phyloP scores from a whole-genome alignment of 2,888 invertebrate species.

The Pristionchus arcanus region DNA sequence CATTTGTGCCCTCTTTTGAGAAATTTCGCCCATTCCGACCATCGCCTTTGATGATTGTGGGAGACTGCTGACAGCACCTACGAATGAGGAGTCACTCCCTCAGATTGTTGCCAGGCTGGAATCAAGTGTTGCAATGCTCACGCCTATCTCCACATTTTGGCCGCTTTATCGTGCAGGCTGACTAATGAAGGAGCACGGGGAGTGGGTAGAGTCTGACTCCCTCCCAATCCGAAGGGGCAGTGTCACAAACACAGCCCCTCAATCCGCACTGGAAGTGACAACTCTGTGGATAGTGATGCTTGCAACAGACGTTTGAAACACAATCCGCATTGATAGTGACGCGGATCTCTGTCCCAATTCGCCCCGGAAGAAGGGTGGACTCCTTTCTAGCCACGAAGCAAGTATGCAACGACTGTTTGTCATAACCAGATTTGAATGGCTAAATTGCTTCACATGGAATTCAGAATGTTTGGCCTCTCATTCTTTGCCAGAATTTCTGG shows the following conservation, averaged over 20 bases:
- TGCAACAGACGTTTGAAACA: no score
- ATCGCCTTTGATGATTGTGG: not conserved
- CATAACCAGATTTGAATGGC: no score
- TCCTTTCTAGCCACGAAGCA: not conserved
- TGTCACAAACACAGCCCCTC: not conserved
- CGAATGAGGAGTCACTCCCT: not conserved
- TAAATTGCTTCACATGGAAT: no score
- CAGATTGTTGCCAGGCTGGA: not conserved
- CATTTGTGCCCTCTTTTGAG: no score
- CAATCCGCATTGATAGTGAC: not conserved
- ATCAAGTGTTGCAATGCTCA: constrained; percentile 1
- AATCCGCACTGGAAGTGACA: no score
- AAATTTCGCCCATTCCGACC: not conserved
- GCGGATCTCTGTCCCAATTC: not conserved
- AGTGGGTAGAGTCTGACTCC: not conserved
- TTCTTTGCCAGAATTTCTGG: no score
- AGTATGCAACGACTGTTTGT: no score
- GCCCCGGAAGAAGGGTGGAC: not conserved
- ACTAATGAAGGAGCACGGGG: not conserved
- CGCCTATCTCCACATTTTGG: not conserved
- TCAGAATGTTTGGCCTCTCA: no score
- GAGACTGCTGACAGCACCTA: not conserved
- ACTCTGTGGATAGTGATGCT: no score
- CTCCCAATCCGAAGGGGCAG: not conserved
- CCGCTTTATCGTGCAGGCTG: not conserved